Evolutionary conservation across 2,797 vertebrate species (phyloP).

Genomic region (Melanotaenia trifasciata): DNA sequence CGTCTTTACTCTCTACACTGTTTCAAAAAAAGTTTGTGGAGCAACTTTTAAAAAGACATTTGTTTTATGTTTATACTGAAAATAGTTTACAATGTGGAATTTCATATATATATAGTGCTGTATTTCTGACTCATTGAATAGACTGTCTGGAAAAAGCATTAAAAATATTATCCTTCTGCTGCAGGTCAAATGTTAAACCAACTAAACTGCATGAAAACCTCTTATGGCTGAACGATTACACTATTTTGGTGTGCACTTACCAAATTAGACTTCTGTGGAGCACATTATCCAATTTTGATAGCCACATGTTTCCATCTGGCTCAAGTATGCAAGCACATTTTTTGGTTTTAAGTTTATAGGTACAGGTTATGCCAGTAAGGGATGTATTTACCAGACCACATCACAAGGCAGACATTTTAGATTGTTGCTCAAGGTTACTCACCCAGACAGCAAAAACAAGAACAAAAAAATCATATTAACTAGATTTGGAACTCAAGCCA

Average conservation of each 20-base stretch:
- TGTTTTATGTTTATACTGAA: conserved; percentile 30
- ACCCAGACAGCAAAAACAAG: conserved; percentile 41
- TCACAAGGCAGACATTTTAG: conserved; percentile 32
- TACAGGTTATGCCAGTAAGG: conserved; percentile 54
- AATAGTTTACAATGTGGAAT: conserved; percentile 42
- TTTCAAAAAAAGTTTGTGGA: conserved; percentile 26
- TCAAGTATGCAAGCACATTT: conserved; percentile 42
- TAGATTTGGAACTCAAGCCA: conserved; percentile 43
- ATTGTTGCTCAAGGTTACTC: conserved; percentile 55
- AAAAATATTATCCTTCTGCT: conserved; percentile 23
- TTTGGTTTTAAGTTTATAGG: conserved; percentile 55
- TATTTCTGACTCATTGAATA: conserved; percentile 20
- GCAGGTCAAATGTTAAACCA: conserved; percentile 47
- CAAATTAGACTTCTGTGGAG: conserved; percentile 21
- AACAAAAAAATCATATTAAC: conserved; percentile 55
- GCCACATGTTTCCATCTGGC: conserved; percentile 48
- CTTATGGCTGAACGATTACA: conserved; percentile 50
- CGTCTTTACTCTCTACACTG: conserved; percentile 5
- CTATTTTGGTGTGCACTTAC: conserved; percentile 38
- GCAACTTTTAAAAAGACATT: conserved; percentile 17
- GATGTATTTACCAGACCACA: conserved; percentile 56
- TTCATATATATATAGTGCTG: conserved; percentile 32
- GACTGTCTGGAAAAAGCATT: conserved; percentile 48
- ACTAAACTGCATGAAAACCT: conserved; percentile 16
- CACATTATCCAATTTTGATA: conserved; percentile 41